Evolutionary conservation across 2,888 invertebrate species (phyloP), one percentile per base, ranked within the genome.

Genomic region (Plemyria rubiginata): DNA sequence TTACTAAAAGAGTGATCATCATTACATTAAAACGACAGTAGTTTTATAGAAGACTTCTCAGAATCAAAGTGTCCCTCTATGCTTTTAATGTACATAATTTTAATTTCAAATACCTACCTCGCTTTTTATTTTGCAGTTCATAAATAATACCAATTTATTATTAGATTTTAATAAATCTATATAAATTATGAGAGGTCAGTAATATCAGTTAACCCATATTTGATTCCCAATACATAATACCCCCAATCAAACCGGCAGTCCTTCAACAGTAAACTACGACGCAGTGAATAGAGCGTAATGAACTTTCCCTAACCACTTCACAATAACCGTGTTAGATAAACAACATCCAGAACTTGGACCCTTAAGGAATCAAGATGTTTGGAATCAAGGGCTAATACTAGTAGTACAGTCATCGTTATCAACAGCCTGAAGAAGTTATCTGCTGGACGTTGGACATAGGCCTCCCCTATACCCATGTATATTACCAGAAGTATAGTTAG

Each of bases 301-400:
- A 77, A 74, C 79, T 79, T 75, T 76, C 75, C 65, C 69, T 52
- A 67, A 72, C 62, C 74, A 74, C 71, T 76, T 63, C 51, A 68
- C 40, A 50, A 52, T 67, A 59, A 62, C 53, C 43, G 40, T 54
- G 52, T 51, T 62, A 60, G n/a, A 62, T 67, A 70, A 66, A 71
- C 60, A 70, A 65, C n/a, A 68, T 66, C 58, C 54, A 60, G 45
- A 51, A 59, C 58, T 40, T 50, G 45, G 61, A 56, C 57, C 41
- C 57, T 52, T 38, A 49, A 40, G 32, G n/a, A 32, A 7, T 29
- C 7, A 13, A 13, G 49, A 49, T 13, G 29, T 0, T 32, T 8
- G 3, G 7, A 48, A 6, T 28, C 7, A 28, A 28, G 3, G 22
- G 1, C 22, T 2, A 22, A 22, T 22, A 22, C 22, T 22, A 22